phyloP scores from a whole-genome alignment of 2,888 invertebrate genomes.

The Machimus rusticus region DNA sequence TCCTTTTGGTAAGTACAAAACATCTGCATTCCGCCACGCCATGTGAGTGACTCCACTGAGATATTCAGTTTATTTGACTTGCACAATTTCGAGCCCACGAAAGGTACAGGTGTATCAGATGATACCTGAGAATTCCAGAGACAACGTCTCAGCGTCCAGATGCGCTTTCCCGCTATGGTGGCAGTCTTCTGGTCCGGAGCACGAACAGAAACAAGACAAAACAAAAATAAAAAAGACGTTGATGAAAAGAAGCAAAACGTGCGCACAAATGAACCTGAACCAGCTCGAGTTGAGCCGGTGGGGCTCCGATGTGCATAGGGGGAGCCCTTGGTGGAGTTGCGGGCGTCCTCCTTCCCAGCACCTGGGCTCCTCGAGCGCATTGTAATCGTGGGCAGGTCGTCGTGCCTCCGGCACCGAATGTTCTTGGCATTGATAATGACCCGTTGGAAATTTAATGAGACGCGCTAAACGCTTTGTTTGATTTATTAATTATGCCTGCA shows the following conservation, averaged over 20 bases:
- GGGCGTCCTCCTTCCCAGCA: neutral
- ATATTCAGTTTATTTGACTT: neutral
- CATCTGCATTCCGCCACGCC: neutral
- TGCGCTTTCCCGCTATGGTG: neutral
- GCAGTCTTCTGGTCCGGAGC: neutral
- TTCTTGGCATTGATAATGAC: conserved; percentile 24
- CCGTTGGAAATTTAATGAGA: conserved; percentile 29
- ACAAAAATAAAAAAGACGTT: neutral
- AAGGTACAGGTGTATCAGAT: neutral
- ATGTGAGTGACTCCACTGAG: neutral
- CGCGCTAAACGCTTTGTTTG: conserved; percentile 19
- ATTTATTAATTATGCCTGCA: conserved; percentile 24
- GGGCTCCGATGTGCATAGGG: neutral
- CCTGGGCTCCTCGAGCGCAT: neutral
- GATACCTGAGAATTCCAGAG: neutral
- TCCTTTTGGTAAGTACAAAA: neutral
- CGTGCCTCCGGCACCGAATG: neutral
- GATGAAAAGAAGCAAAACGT: neutral
- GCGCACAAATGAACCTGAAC: neutral
- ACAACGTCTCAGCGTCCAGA: neutral
- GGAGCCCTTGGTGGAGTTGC: neutral
- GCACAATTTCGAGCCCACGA: neutral
- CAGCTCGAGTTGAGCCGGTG: neutral
- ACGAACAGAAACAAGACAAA: neutral
- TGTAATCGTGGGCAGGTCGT: neutral